Percentiles rank a stretch among this genome's conserved stretches.
Evolutionary conservation across 2,113 vertebrate genomes (phyloP).

Genomic region (Tinamus guttatus): DNA sequence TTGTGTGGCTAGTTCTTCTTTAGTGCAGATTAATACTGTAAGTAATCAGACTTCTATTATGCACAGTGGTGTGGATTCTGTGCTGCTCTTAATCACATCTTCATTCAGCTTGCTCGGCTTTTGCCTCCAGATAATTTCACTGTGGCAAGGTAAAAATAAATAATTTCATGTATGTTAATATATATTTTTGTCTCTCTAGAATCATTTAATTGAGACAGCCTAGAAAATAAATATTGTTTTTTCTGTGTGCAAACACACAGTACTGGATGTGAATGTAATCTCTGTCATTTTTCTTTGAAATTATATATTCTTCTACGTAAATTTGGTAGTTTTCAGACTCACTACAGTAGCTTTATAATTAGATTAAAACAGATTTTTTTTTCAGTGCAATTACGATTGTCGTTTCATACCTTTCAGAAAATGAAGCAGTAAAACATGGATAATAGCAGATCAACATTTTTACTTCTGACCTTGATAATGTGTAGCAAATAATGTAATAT

Average conservation of each 20-base stretch:
- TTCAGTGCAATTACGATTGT: neutral
- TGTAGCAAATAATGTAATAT: neutral
- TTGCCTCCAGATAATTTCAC: conserved; percentile 84
- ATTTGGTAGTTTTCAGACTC: neutral
- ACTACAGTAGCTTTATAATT: neutral
- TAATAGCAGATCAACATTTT: neutral
- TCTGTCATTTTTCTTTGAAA: neutral
- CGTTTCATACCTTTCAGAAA: neutral
- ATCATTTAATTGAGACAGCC: neutral
- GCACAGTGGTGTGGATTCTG: conserved; percentile 98
- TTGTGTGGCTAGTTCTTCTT: neutral
- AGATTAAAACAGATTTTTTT: neutral
- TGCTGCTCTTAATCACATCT: conserved; percentile 90
- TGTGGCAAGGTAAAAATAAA: conserved; percentile 87
- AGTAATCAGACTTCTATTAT: conserved; percentile 82
- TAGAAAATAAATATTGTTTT: neutral
- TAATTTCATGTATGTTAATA: neutral
- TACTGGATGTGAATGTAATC: neutral
- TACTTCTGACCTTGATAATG: neutral
- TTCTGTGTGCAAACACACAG: neutral
- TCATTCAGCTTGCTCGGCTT: conserved; percentile 91
- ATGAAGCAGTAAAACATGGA: neutral
- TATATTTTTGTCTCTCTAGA: neutral
- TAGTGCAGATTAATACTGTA: neutral
- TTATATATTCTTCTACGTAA: neutral